Percentiles rank a stretch among this genome's conserved stretches.
Evolutionary conservation across 2,797 vertebrate species (phyloP).

Genomic region (Buphagus erythrorhynchus): DNA sequence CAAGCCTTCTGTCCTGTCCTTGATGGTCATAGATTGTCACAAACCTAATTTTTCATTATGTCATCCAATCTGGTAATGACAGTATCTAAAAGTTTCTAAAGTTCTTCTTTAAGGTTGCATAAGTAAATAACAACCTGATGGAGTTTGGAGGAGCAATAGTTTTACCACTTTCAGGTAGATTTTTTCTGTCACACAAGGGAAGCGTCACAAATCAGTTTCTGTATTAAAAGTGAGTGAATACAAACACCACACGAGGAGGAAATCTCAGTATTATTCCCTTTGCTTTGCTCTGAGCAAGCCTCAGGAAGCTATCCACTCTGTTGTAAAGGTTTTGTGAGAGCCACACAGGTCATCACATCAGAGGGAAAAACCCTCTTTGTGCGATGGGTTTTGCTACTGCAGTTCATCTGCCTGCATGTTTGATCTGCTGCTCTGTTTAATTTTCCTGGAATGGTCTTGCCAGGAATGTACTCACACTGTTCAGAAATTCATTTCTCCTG

Average conservation of each 20-base stretch:
- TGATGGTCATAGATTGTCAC: not conserved
- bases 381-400: not conserved
- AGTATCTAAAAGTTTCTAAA: not conserved
- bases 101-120: not conserved
- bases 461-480: not conserved
- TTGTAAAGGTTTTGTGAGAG: not conserved
- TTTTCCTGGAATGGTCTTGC: not conserved
- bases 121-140: not conserved
- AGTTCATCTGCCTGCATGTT: not conserved
- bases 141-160: not conserved
- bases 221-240: not conserved
- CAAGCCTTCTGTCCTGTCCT: not conserved
- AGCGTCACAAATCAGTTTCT: not conserved
- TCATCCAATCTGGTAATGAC: not conserved
- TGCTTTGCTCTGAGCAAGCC: not conserved
- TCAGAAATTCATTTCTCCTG: constrained; percentile 20
- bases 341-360: not conserved
- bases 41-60: not conserved
- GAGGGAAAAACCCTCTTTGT: not conserved
- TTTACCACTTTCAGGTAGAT: not conserved
- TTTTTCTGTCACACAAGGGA: not conserved
- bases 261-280: not conserved
- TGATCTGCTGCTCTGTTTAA: not conserved
- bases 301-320: not conserved
- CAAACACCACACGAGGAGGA: not conserved